These are phyloP conservation scores for Eupithecia dodoneata DNA, from an alignment of 2,888 invertebrate species.

Conservation along the genomic window DNA sequence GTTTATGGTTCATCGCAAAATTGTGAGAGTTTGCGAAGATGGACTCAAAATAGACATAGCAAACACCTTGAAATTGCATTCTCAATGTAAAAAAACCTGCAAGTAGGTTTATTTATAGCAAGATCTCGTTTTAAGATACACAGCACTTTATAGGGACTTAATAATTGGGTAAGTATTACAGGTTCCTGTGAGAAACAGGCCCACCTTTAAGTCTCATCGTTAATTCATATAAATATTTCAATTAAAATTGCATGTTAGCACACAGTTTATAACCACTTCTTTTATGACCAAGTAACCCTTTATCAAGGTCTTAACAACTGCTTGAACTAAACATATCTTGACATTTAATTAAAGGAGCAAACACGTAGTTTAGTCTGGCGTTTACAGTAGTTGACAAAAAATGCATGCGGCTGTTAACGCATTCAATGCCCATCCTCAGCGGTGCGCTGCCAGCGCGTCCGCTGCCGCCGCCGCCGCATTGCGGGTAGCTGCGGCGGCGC, in stretches of 20 bases:
- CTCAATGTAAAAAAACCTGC: not conserved
- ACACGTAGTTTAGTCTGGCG: not conserved
- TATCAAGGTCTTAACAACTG: slow-evolving; percentile 2
- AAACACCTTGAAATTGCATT: not conserved
- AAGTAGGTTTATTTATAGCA: not conserved
- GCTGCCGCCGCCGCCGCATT: too few species aligned
- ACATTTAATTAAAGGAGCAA: not conserved
- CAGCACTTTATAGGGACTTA: not conserved
- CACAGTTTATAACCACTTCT: slow-evolving; percentile 21
- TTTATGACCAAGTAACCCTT: slow-evolving; percentile 20
- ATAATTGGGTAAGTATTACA: slow-evolving; percentile 3
- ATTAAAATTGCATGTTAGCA: slow-evolving; percentile 9
- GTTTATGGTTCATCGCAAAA: not conserved
- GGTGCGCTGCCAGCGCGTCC: too few species aligned
- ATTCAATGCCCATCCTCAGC: too few species aligned
- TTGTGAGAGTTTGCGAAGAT: not conserved
- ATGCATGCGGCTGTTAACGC: not conserved
- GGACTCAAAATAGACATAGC: not conserved
- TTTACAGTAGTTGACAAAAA: not conserved
- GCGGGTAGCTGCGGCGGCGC: too few species aligned
- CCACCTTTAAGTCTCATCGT: slow-evolving; percentile 11
- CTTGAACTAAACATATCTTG: not conserved
- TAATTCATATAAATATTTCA: not conserved
- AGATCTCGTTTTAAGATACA: not conserved
- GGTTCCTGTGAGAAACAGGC: slow-evolving; percentile 14